phyloP scores from a whole-genome alignment of 2,888 invertebrate species.

The Sylvicola cinctus region DNA sequence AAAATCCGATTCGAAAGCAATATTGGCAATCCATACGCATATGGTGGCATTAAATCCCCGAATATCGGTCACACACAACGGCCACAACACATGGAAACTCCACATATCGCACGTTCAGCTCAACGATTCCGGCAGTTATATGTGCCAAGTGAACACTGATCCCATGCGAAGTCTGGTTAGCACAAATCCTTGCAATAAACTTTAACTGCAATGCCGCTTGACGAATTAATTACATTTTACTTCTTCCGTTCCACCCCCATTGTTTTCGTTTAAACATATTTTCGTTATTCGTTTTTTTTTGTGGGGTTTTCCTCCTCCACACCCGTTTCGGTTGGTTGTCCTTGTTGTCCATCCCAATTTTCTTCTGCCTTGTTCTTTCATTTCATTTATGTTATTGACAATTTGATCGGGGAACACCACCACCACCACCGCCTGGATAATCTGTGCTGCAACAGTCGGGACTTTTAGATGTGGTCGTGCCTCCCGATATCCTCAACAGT shows the following conservation, averaged over 20 bases:
- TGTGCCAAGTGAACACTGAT: constrained; percentile 87
- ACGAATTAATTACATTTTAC: no score
- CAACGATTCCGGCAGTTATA: constrained; percentile 81
- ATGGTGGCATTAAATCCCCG: constrained; percentile 77
- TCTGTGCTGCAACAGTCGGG: no score
- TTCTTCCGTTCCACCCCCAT: no score
- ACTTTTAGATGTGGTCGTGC: constrained; percentile 65
- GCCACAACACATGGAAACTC: constrained; percentile 84
- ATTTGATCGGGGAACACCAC: no score
- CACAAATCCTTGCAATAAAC: no score
- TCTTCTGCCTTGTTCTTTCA: no score
- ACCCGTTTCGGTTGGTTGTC: no score
- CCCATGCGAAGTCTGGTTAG: constrained; percentile 74
- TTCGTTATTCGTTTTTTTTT: background rate
- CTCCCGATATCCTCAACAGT: constrained; percentile 62
- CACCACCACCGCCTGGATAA: no score
- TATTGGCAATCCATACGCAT: constrained; percentile 72
- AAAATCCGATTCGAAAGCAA: constrained; percentile 76
- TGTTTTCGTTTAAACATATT: background rate
- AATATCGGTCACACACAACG: constrained; percentile 74
- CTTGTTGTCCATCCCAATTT: no score
- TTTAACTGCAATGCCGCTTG: no score
- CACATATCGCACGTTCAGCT: constrained; percentile 78
- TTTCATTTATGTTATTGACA: no score
- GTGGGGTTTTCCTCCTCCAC: no score